Evolutionary conservation across 2,888 invertebrate species (phyloP).

Genomic region (Bellardia pandia): DNA sequence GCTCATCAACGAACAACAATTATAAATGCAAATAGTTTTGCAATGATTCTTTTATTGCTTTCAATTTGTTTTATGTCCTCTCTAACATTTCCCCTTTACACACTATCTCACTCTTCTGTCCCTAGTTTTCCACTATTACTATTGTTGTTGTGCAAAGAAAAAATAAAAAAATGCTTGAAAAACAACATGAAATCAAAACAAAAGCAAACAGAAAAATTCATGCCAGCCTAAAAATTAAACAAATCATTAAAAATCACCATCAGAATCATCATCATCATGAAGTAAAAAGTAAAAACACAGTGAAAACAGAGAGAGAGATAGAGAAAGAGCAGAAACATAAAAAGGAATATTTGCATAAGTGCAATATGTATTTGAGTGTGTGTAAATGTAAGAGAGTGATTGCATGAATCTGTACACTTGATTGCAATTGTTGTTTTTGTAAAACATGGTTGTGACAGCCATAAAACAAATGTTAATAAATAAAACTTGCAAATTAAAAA

Average conservation of each 20-base stretch:
- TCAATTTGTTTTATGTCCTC: conserved; percentile 49
- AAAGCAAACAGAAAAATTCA: conserved; percentile 40
- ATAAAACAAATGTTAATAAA: no score
- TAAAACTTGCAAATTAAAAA: background rate
- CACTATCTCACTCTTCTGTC: conserved; percentile 5
- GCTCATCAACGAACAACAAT: conserved; percentile 14
- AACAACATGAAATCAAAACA: conserved; percentile 39
- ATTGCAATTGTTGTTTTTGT: conserved; percentile 23
- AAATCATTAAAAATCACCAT: conserved; percentile 69
- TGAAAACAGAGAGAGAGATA: conserved; percentile 15
- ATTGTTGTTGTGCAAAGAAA: conserved; percentile 10
- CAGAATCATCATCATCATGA: conserved; percentile 47
- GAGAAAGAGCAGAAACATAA: background rate
- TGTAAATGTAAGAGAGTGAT: background rate
- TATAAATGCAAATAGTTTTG: conserved; percentile 59
- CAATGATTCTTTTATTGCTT: conserved; percentile 52
- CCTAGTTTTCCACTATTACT: conserved; percentile 24
- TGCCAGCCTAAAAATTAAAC: conserved; percentile 69
- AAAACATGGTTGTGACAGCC: background rate
- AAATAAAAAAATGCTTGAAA: background rate
- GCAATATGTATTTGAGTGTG: background rate
- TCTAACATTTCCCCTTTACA: background rate
- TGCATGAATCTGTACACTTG: conserved; percentile 29
- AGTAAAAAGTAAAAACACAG: no score
- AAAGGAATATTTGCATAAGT: conserved; percentile 40